A percentile compares a stretch with the other conserved stretches of the same genome.
Conservation (phyloP, 1,140 invertebrate genomes). For the Drosophila arawakana region DNA sequence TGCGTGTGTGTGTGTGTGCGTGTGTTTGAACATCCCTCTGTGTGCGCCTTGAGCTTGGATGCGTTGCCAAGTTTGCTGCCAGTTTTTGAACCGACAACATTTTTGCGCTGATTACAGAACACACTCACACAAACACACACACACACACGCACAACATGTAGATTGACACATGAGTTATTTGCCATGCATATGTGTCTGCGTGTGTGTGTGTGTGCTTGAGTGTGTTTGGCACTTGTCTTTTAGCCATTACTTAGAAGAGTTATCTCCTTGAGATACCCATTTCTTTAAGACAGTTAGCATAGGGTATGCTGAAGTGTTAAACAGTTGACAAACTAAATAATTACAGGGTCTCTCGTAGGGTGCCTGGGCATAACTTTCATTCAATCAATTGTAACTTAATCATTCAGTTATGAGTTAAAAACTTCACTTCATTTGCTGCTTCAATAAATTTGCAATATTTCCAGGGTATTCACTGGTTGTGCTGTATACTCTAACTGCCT, state of each 20-base stretch:
- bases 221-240: slow-evolving; percentile 26
- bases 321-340: too few species aligned
- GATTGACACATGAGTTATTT: slow-evolving; percentile 34
- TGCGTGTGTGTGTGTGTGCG: slow-evolving; percentile 10
- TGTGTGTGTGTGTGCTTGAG: slow-evolving; percentile 16
- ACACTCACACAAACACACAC: slow-evolving; percentile 14
- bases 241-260: slow-evolving; percentile 19
- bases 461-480: not conserved
- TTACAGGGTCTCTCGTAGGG: too few species aligned
- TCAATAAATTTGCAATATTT: too few species aligned
- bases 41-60: slow-evolving; percentile 38
- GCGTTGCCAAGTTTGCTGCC: slow-evolving; percentile 42
- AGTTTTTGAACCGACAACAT: slow-evolving; percentile 45
- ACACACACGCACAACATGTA: slow-evolving; percentile 13
- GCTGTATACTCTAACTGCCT: too few species aligned
- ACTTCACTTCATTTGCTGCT: too few species aligned
- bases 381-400: too few species aligned
- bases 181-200: slow-evolving; percentile 17
- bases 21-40: not conserved
- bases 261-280: slow-evolving; percentile 8
- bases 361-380: too few species aligned
- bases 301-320: not conserved
- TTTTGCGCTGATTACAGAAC: slow-evolving; percentile 48
- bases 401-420: too few species aligned
- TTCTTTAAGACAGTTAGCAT: not conserved